A percentile compares a stretch with the other conserved stretches of the same genome.
Conservation (phyloP, 1,140 invertebrate genomes). For the Papilio glaucus region DNA sequence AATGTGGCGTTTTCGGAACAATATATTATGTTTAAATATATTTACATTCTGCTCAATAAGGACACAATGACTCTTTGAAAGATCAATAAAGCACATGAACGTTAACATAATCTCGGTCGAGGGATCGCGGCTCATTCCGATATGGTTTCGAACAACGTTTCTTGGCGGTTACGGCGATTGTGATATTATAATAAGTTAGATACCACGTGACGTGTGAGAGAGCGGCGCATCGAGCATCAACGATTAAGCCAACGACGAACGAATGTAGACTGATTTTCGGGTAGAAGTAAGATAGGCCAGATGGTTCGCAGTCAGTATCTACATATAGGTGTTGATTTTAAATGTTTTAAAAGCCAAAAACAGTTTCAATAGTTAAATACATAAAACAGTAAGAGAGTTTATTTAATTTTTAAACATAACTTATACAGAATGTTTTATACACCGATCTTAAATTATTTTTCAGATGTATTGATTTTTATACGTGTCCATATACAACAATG, state of each 20-base stretch:
- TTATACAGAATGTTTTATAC: conserved; percentile 82
- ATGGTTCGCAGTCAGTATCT: conserved; percentile 73
- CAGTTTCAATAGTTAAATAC: conserved; percentile 75
- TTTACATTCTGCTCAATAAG: conserved; percentile 30
- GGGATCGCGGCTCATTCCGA: conserved; percentile 45
- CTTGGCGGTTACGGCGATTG: conserved; percentile 63
- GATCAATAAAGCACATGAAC: neutral
- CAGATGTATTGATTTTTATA: conserved; percentile 83
- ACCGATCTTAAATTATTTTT: conserved; percentile 81
- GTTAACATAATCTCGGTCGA: conserved; percentile 30
- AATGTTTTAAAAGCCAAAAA: conserved; percentile 74
- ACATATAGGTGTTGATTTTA: conserved; percentile 73
- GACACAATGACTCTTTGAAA: conserved; percentile 35
- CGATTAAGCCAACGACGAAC: conserved; percentile 69
- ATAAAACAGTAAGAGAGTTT: conserved; percentile 80
- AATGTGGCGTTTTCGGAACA: conserved; percentile 42
- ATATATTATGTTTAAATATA: conserved; percentile 16
- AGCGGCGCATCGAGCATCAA: conserved; percentile 61
- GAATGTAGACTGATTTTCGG: conserved; percentile 80
- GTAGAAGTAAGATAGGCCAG: conserved; percentile 78
- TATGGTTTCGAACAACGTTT: conserved; percentile 47
- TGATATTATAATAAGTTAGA: conserved; percentile 79
- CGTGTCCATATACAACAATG: conserved; percentile 80
- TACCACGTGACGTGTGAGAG: conserved; percentile 51
- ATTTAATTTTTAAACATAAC: conserved; percentile 81